A percentile compares a stretch with the other conserved stretches of the same genome.
phyloP scores from a whole-genome alignment of 2,797 vertebrate genomes.

The Brachyrhaphis roseni region DNA sequence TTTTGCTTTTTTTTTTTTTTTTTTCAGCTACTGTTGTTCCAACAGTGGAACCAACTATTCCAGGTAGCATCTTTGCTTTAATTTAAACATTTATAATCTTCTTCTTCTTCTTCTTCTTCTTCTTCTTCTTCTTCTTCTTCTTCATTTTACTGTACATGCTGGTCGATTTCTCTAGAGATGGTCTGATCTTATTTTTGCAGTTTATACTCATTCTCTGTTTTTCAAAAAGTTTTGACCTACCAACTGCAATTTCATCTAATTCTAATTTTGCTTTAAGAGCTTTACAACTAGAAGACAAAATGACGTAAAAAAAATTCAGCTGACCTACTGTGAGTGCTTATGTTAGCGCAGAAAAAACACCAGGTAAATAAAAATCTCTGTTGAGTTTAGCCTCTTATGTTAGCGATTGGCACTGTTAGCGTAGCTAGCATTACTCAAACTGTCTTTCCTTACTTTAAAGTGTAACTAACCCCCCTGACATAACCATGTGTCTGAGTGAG shows the following conservation, averaged over 20 bases:
- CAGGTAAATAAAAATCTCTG: neutral
- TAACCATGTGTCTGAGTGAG: too few relatives aligned
- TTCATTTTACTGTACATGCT: neutral
- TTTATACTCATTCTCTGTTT: neutral
- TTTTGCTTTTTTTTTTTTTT: conserved; percentile 14
- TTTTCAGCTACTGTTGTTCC: conserved; percentile 69
- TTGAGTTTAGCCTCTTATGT: neutral
- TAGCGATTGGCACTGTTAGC: neutral
- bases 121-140: neutral
- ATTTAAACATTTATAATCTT: neutral
- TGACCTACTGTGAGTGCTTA: neutral
- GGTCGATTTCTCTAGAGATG: neutral
- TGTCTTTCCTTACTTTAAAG: neutral
- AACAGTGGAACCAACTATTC: conserved; percentile 73
- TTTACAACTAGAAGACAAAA: neutral
- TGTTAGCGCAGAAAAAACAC: neutral
- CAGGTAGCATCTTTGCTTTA: conserved; percentile 76
- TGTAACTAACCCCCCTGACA: too few relatives aligned
- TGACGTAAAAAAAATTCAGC: neutral
- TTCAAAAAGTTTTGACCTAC: neutral
- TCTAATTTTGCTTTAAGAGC: neutral
- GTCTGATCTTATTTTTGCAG: neutral
- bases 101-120: neutral
- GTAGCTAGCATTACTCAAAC: neutral
- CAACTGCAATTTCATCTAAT: neutral